Conservation (phyloP, 1,140 invertebrate genomes). For the Saccostrea echinata region DNA sequence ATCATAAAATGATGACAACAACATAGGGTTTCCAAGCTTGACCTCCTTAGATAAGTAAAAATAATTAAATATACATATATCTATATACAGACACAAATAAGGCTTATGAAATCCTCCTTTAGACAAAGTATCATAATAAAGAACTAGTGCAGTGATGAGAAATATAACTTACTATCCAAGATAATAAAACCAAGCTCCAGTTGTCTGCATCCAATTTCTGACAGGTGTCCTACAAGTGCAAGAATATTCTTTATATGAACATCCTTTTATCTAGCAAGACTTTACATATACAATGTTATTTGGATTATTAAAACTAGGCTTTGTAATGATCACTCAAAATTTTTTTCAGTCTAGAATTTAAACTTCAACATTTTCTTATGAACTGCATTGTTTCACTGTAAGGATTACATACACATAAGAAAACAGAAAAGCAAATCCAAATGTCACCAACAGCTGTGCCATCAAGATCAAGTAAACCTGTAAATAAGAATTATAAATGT, state of each 20-base stretch:
- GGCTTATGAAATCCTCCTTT: no score
- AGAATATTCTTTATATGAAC: slow-evolving; percentile 45
- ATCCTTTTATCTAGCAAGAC: no score
- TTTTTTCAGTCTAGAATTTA: neutral
- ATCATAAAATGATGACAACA: no score
- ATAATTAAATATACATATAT: no score
- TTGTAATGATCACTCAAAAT: neutral
- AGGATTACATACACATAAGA: slow-evolving; percentile 83
- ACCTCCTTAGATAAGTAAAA: no score
- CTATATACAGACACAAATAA: no score
- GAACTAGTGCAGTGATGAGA: neutral
- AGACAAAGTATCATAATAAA: no score
- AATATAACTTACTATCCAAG: slow-evolving; percentile 70
- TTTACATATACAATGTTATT: slow-evolving; percentile 30
- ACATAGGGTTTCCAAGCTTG: no score
- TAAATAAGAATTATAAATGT: neutral
- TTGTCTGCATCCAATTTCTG: slow-evolving; percentile 63
- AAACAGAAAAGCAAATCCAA: slow-evolving; percentile 89
- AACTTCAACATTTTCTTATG: neutral
- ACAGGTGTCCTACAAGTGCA: slow-evolving; percentile 63
- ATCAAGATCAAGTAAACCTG: slow-evolving; percentile 90
- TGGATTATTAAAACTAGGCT: neutral
- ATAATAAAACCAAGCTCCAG: slow-evolving; percentile 70
- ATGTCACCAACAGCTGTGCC: slow-evolving; percentile 89
- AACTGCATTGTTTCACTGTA: neutral